These are phyloP conservation scores for Styela plicata DNA, from an alignment of 23 tunicate genomes.

Conservation along the genomic window DNA sequence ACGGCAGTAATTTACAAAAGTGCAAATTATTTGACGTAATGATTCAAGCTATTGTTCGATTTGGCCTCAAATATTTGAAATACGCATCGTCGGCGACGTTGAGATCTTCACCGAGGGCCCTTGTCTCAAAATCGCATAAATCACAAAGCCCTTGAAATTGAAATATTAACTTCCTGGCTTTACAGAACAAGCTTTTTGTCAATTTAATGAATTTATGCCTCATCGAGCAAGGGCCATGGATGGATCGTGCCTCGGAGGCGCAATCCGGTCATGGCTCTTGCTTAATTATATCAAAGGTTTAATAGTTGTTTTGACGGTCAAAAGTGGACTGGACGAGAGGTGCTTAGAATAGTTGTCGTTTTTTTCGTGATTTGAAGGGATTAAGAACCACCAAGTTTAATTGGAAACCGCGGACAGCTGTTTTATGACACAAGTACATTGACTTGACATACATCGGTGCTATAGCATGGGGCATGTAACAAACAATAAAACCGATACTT, in stretches of 20 bases:
- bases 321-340: not conserved
- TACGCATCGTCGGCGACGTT: not conserved
- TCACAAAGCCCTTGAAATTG: not conserved
- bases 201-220: too few relatives aligned
- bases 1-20: not conserved
- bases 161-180: not conserved
- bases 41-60: not conserved
- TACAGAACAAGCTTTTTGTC: too few relatives aligned
- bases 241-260: too few relatives aligned
- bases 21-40: not conserved
- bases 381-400: too few relatives aligned
- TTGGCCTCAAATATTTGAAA: not conserved
- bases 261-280: too few relatives aligned
- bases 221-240: too few relatives aligned
- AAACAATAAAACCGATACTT: too few relatives aligned
- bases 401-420: too few relatives aligned
- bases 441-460: too few relatives aligned
- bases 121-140: not conserved
- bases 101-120: not conserved
- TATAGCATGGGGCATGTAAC: too few relatives aligned
- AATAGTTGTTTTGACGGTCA: not conserved
- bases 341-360: not conserved
- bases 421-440: too few relatives aligned
- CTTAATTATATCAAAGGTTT: too few relatives aligned
- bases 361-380: not conserved